Evolutionary conservation across 2,888 invertebrate species (phyloP).

Genomic region (Tethea ocularis): DNA sequence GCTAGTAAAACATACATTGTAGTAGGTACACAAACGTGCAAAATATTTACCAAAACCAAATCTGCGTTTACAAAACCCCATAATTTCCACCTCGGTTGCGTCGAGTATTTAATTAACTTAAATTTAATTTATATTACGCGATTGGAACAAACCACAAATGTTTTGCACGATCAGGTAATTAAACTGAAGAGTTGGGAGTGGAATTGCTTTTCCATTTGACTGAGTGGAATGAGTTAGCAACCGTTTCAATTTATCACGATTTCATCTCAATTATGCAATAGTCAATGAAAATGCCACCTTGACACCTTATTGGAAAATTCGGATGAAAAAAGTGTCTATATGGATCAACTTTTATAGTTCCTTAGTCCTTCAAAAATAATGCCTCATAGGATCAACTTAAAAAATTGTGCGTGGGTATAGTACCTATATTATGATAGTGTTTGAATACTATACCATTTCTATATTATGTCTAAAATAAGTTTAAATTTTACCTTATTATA

Average conservation of each 20-base stretch:
- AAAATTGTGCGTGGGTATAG: no score
- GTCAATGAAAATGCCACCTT: not conserved
- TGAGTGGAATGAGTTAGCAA: not conserved
- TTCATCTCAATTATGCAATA: conserved; percentile 2
- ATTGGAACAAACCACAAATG: conserved; percentile 7
- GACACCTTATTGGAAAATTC: not conserved
- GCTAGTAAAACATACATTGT: no score
- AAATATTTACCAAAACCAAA: not conserved
- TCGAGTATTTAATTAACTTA: not conserved
- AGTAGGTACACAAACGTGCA: not conserved
- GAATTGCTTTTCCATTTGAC: conserved; percentile 2
- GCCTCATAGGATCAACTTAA: no score
- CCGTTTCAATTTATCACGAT: not conserved
- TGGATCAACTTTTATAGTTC: not conserved
- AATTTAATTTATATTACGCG: conserved; percentile 4
- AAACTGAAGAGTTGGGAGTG: conserved; percentile 41
- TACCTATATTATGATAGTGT: no score
- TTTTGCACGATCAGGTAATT: conserved; percentile 47
- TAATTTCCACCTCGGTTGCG: not conserved
- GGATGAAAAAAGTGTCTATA: not conserved
- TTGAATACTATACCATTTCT: no score
- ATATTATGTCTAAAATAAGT: no score
- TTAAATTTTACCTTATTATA: no score
- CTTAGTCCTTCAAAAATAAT: no score
- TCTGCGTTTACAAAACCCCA: not conserved